Base-by-base conservation (phyloP, 2,888 invertebrate species). In the Trimorus sp. region DNA sequence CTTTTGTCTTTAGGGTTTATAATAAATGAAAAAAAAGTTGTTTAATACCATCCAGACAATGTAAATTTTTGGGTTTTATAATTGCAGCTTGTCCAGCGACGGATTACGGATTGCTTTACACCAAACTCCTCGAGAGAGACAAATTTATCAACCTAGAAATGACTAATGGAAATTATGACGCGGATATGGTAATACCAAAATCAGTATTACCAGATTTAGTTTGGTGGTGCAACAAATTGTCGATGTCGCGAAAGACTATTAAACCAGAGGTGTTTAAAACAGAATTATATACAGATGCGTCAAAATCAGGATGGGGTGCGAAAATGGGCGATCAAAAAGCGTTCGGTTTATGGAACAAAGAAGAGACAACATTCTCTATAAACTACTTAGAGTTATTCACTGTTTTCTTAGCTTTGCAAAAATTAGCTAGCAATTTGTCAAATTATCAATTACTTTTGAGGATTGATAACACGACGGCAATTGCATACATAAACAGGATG, bases 341-440 rank as follows among this genome's bases (percentile, higher is more conserved):
- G 0, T 38, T 7, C 1, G 74, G 66, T 3, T 75, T 58, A 38
- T 66, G 74, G 74, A 59, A 48, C 36, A 51, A 77, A 7, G 49
- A 16, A 1, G 83, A 84, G 62, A 74, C 42, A 66, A 14, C 45
- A 2, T 59, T 58, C 14, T 80, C 83, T 38, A 84, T 84, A 8
- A 83, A 85, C n/a, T 79, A 75, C 36, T 77, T 84, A 7, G 83
- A 85, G 36, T 66, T 84, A 26, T 58, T 65, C 37, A 80, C 83
- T 7, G 77, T 76, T 8, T 45, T 45, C 12, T 26, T 53, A 2
- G 74, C 45, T n/a, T 56, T 76, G 11, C 60, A 68, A n/a, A 36
- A 51, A 7, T 53, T 76, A 15, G 68, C 68, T 7, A 42, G 45
- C 15, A 60, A 75, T 26, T n/a, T 70, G n/a, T 56, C 26, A 7